Evolutionary conservation across 2,888 invertebrate genomes (phyloP).

Genomic region (Gisinianus flammeolus): DNA sequence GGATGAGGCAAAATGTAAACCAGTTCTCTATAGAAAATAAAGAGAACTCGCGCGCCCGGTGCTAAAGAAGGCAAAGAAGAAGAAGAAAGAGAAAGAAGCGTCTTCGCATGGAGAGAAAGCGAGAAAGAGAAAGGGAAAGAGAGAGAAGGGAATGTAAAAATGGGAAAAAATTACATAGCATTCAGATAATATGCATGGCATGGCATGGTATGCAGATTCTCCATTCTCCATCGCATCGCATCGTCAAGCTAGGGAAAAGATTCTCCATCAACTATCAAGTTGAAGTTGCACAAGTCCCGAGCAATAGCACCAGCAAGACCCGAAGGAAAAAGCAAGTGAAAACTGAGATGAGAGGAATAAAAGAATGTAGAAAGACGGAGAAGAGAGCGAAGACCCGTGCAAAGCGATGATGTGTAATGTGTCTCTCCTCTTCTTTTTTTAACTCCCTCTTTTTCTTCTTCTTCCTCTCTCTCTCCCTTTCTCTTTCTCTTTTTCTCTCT

Average conservation of each 20-base stretch:
- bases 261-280: too few relatives aligned
- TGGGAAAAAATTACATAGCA: background rate
- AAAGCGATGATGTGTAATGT: slow-evolving; percentile 30
- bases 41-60: too few relatives aligned
- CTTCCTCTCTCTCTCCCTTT: slow-evolving; percentile 19
- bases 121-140: slow-evolving; percentile 4
- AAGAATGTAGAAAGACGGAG: slow-evolving; percentile 2
- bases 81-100: slow-evolving; percentile 5
- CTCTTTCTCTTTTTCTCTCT: slow-evolving; percentile 9
- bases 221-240: too few relatives aligned
- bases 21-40: too few relatives aligned
- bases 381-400: background rate
- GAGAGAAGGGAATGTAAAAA: background rate
- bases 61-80: too few relatives aligned
- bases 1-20: slow-evolving; percentile 41
- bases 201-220: too few relatives aligned
- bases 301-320: background rate
- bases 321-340: slow-evolving; percentile 4
- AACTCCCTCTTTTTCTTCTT: too few relatives aligned
- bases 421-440: slow-evolving; percentile 18
- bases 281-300: too few relatives aligned
- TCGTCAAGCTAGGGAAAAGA: too few relatives aligned
- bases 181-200: too few relatives aligned
- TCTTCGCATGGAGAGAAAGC: background rate
- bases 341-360: slow-evolving; percentile 12